Conservation (phyloP, 2,113 vertebrate species). For the Hiodon tergisus region DNA sequence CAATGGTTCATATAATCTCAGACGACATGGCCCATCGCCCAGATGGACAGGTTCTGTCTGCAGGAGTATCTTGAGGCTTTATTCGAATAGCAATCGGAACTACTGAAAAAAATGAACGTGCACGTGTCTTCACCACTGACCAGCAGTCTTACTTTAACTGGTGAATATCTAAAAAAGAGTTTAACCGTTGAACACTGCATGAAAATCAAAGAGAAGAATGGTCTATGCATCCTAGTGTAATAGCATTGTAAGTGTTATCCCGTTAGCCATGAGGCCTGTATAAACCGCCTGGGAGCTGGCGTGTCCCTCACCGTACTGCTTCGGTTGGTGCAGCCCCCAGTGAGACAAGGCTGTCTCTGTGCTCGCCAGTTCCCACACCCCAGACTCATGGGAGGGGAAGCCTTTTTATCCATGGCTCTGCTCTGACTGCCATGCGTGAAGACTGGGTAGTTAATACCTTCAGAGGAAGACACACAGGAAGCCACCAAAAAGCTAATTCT, state of each 20-base stretch:
- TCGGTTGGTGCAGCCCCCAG: constrained; percentile 45
- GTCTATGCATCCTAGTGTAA: neutral
- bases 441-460: constrained; percentile 74
- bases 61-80: neutral
- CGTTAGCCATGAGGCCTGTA: neutral
- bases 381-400: constrained; percentile 64
- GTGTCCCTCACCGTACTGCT: constrained; percentile 58
- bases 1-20: neutral
- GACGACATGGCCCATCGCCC: neutral
- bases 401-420: constrained; percentile 69
- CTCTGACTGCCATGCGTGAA: constrained; percentile 68
- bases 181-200: neutral
- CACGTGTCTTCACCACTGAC: no score
- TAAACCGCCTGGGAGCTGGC: neutral
- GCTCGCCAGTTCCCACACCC: constrained; percentile 58
- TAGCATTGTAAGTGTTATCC: neutral
- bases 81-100: neutral
- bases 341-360: constrained; percentile 50
- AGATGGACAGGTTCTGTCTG: no score
- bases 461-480: constrained; percentile 48
- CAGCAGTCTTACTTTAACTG: no score
- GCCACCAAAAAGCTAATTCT: constrained; percentile 38
- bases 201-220: neutral
- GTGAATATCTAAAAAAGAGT: no score
- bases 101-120: neutral